These are phyloP conservation scores for Sebastes goodei DNA, from an alignment of 2,797 vertebrate genomes.

Conservation along the genomic window DNA sequence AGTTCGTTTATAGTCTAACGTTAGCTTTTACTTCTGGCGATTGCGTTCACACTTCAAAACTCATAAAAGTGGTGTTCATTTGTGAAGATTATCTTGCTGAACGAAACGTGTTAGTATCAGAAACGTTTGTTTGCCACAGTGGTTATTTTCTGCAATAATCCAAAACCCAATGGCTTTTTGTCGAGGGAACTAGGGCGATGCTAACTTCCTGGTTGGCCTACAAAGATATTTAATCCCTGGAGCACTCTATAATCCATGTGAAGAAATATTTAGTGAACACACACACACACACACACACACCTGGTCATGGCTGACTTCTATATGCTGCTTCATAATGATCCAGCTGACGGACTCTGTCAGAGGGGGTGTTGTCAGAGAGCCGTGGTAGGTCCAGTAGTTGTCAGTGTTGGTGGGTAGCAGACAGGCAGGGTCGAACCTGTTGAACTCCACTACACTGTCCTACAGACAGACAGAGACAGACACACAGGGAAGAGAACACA, in stretches of 20 bases:
- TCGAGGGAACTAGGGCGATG: no score
- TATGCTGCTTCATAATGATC: slow-evolving; percentile 92
- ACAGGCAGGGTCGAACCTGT: slow-evolving; percentile 86
- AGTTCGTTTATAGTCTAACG: no score
- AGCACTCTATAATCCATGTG: not conserved
- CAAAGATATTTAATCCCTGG: no score
- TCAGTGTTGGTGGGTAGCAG: slow-evolving; percentile 86
- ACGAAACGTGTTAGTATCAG: accelerated
- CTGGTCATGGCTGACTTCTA: slow-evolving; percentile 94
- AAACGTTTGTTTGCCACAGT: no score
- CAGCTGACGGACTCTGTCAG: slow-evolving; percentile 93
- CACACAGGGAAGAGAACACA: not conserved
- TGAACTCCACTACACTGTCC: slow-evolving; percentile 86
- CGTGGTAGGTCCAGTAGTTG: slow-evolving; percentile 94
- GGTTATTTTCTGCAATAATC: no score
- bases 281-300: slow-evolving; percentile 65
- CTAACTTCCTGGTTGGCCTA: no score
- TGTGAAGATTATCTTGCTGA: no score
- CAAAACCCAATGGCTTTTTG: no score
- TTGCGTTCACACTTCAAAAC: no score
- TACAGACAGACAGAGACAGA: slow-evolving; percentile 46
- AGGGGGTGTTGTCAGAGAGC: slow-evolving; percentile 94
- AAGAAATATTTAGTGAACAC: not conserved
- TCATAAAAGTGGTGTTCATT: no score
- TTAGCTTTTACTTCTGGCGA: no score